Percentiles rank a stretch among this genome's conserved stretches.
These are phyloP conservation scores for Lophius piscatorius DNA, from an alignment of 2,113 vertebrate species.

Conservation along the genomic window DNA sequence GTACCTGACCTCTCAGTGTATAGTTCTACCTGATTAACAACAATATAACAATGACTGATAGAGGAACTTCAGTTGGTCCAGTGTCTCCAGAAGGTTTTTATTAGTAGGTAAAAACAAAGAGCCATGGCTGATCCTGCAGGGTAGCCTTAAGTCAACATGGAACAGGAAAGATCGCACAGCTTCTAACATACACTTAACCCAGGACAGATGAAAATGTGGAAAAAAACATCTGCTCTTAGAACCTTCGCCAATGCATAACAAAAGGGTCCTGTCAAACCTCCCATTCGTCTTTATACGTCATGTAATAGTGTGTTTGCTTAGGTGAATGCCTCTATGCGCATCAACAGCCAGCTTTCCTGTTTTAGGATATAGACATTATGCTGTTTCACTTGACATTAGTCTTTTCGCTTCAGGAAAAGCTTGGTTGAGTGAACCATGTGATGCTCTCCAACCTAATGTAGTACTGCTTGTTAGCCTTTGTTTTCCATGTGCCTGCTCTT, in stretches of 20 bases:
- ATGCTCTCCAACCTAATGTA: conserved; percentile 60
- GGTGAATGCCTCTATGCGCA: conserved; percentile 23
- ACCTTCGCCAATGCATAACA: conserved; percentile 11
- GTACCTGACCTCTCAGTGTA: background rate
- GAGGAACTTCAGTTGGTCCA: conserved; percentile 19
- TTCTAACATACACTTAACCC: conserved; percentile 63
- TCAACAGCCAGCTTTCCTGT: conserved; percentile 32
- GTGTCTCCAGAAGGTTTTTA: conserved; percentile 68
- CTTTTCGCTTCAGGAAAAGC: conserved; percentile 61
- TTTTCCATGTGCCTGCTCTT: conserved; percentile 79
- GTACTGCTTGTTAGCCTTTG: conserved; percentile 64
- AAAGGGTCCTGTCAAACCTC: conserved; percentile 25
- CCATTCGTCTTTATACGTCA: conserved; percentile 20
- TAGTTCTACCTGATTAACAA: background rate
- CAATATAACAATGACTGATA: conserved; percentile 23
- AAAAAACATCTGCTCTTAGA: conserved; percentile 41
- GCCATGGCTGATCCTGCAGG: conserved; percentile 42
- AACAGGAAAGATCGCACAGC: conserved; percentile 54
- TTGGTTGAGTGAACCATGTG: conserved; percentile 67
- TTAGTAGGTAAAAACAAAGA: conserved; percentile 69
- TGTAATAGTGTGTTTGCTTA: conserved; percentile 12
- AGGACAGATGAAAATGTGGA: conserved; percentile 69
- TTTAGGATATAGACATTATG: conserved; percentile 47
- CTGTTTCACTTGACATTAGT: conserved; percentile 73
- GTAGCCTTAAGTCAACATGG: conserved; percentile 70